These are phyloP conservation scores for Hypercompe scribonia DNA, from an alignment of 2,888 invertebrate species.

Conservation along the genomic window DNA sequence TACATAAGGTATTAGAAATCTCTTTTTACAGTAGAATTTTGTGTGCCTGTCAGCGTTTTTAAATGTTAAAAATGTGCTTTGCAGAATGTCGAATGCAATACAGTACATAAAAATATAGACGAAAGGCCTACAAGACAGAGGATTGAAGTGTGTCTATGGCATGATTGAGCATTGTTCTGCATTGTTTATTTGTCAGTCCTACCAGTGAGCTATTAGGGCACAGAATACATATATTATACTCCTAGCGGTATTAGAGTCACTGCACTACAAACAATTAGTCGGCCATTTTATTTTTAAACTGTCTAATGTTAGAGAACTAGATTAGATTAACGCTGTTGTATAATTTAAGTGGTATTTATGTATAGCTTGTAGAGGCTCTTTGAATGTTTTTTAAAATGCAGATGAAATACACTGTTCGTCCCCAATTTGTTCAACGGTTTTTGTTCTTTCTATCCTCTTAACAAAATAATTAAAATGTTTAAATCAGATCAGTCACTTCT, in stretches of 20 bases:
- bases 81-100: neutral
- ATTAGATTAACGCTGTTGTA: constrained; percentile 8
- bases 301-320: constrained; percentile 21
- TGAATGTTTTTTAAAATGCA: neutral
- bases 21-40: neutral
- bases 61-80: neutral
- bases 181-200: neutral
- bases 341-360: constrained; percentile 2
- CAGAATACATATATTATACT: no score
- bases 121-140: neutral
- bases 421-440: no score
- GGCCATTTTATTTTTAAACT: constrained; percentile 36
- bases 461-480: no score
- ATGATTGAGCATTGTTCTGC: neutral
- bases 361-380: neutral
- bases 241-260: no score
- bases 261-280: constrained; percentile 22
- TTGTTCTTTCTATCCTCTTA: no score
- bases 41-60: neutral
- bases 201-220: constrained; percentile 21
- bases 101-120: neutral
- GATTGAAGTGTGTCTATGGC: neutral
- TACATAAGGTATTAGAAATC: neutral
- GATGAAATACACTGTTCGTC: no score
- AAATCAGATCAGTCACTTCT: no score